phyloP scores from a whole-genome alignment of 2,113 vertebrate species.

The Struthidea cinerea region DNA sequence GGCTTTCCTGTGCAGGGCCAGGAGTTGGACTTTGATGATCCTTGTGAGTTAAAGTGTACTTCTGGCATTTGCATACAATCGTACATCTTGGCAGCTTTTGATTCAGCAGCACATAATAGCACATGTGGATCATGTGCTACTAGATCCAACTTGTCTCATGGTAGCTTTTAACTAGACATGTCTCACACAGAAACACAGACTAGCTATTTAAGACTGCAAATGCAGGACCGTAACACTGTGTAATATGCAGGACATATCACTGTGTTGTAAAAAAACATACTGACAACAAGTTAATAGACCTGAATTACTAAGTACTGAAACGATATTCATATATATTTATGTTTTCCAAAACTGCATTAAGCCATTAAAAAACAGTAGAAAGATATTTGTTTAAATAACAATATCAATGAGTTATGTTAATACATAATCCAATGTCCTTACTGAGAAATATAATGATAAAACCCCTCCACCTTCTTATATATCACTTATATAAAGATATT shows the following conservation, averaged over 20 bases:
- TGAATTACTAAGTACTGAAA: background rate
- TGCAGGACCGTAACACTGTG: background rate
- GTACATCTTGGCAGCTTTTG: background rate
- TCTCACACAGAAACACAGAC: background rate
- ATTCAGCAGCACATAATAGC: background rate
- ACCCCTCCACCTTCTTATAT: background rate
- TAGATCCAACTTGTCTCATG: background rate
- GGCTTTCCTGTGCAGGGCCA: background rate
- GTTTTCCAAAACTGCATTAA: background rate
- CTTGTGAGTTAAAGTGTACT: background rate
- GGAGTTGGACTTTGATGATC: background rate
- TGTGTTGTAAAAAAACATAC: background rate
- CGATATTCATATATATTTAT: background rate
- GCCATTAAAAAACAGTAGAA: background rate
- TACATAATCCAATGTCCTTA: background rate
- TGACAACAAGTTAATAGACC: background rate
- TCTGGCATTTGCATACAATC: background rate
- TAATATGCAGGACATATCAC: no score
- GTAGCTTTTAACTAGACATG: background rate
- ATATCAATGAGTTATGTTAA: background rate
- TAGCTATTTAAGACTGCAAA: background rate
- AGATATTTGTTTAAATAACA: background rate
- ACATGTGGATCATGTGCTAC: background rate
- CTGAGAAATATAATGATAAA: background rate
- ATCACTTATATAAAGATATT: background rate